Evolutionary conservation across 2,797 vertebrate genomes (phyloP).

Genomic region (Bufotes viridis): DNA sequence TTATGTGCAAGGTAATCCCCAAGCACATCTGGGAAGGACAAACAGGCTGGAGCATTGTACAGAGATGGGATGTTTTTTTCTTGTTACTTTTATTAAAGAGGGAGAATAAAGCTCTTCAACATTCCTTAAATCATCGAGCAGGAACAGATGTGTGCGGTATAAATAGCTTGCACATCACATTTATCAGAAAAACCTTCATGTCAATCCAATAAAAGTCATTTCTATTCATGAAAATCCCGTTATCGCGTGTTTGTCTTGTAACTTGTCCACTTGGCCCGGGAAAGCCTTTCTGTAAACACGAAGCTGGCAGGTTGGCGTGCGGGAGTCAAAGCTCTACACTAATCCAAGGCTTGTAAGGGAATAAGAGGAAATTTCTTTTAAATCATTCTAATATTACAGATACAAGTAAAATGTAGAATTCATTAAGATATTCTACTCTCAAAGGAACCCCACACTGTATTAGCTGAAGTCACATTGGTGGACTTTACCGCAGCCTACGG

Average conservation of each 20-base stretch:
- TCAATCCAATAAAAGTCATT: slow-evolving; percentile 45
- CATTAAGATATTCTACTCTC: not conserved
- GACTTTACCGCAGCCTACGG: not conserved
- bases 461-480: not conserved
- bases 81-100: not conserved
- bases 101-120: slow-evolving; percentile 25
- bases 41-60: not conserved
- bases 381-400: not conserved
- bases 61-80: not conserved
- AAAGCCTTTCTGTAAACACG: slow-evolving; percentile 14
- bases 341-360: slow-evolving; percentile 20
- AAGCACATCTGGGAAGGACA: slow-evolving; percentile 16
- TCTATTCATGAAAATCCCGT: slow-evolving; percentile 37
- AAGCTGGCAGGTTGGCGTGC: slow-evolving; percentile 11
- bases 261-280: slow-evolving; percentile 29
- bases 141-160: slow-evolving; percentile 46
- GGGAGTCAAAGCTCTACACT: not conserved
- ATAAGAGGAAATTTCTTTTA: not conserved
- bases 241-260: slow-evolving; percentile 37
- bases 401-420: not conserved
- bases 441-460: not conserved
- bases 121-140: slow-evolving; percentile 15
- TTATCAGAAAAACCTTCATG: slow-evolving; percentile 41
- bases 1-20: slow-evolving; percentile 17
- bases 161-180: slow-evolving; percentile 50